These are phyloP conservation scores for Colostygia pectinataria DNA, from an alignment of 2,888 invertebrate species.

Conservation along the genomic window DNA sequence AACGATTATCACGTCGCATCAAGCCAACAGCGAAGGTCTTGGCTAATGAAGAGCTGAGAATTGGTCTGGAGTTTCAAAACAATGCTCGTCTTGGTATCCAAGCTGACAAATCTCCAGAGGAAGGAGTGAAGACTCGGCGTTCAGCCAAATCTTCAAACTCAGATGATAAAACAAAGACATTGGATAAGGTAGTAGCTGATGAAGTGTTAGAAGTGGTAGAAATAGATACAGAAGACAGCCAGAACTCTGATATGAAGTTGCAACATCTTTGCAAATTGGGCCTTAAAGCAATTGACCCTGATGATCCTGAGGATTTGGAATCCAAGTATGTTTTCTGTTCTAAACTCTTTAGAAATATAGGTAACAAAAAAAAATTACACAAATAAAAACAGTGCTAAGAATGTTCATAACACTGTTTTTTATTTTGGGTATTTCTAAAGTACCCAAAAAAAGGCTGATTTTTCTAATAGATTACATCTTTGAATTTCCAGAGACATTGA, in stretches of 20 bases:
- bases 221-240: constrained; percentile 49
- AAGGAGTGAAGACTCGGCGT: constrained; percentile 64
- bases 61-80: constrained; percentile 82
- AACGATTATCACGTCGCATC: constrained; percentile 77
- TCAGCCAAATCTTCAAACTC: constrained; percentile 49
- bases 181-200: constrained; percentile 24
- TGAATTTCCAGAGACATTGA: constrained; percentile 37
- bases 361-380: too few species aligned
- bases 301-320: constrained; percentile 54
- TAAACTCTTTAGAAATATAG: too few species aligned
- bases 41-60: constrained; percentile 84
- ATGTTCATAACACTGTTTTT: too few species aligned
- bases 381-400: too few species aligned
- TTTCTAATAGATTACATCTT: background rate
- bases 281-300: constrained; percentile 64
- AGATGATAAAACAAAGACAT: constrained; percentile 39
- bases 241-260: constrained; percentile 80
- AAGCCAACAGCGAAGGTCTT: constrained; percentile 87
- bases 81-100: constrained; percentile 77
- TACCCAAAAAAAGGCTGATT: too few species aligned
- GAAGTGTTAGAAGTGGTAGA: constrained; percentile 42
- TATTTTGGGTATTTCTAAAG: too few species aligned
- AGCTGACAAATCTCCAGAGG: constrained; percentile 60
- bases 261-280: constrained; percentile 83
- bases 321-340: constrained; percentile 16